Conservation (phyloP, 1,140 invertebrate species). For the Aphelinus certus region DNA sequence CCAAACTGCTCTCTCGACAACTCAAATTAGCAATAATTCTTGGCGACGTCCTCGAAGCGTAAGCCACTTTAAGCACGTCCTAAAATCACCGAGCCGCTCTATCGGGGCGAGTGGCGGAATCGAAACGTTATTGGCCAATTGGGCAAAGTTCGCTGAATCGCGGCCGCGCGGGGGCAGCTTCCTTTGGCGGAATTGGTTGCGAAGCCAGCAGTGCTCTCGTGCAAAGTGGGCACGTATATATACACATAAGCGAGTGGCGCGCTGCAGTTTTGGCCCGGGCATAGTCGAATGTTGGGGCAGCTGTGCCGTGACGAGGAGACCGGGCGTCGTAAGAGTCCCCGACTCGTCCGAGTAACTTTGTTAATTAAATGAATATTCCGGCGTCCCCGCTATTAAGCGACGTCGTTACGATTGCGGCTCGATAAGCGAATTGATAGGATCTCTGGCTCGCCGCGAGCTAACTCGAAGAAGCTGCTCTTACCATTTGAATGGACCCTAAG, state of each 20-base stretch:
- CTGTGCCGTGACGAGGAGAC: background rate
- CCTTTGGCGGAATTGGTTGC: background rate
- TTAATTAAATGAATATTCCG: constrained; percentile 29
- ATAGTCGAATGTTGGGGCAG: constrained; percentile 5
- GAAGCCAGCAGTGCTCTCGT: background rate
- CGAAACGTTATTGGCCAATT: constrained; percentile 33
- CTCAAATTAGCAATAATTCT: constrained; percentile 11
- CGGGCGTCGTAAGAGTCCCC: constrained; percentile 17
- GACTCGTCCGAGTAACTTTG: constrained; percentile 24
- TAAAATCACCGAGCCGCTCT: constrained; percentile 21
- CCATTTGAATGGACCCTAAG: no score
- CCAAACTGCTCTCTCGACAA: no score
- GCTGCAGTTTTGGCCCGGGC: background rate
- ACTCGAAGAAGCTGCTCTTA: no score
- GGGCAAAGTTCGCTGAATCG: constrained; percentile 17
- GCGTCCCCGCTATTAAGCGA: constrained; percentile 5
- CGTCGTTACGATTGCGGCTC: background rate
- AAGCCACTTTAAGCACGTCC: constrained; percentile 16
- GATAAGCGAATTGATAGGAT: constrained; percentile 4
- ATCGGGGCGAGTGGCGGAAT: constrained; percentile 18
- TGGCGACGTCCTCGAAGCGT: background rate
- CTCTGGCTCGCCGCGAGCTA: no score
- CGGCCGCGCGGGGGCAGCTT: no score
- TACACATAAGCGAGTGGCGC: background rate
- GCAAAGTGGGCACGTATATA: background rate